These are phyloP conservation scores for Hydractinia symbiolongicarpus DNA, from an alignment of 30 jellyfish, hydroid and myxozoan species.

Conservation along the genomic window DNA sequence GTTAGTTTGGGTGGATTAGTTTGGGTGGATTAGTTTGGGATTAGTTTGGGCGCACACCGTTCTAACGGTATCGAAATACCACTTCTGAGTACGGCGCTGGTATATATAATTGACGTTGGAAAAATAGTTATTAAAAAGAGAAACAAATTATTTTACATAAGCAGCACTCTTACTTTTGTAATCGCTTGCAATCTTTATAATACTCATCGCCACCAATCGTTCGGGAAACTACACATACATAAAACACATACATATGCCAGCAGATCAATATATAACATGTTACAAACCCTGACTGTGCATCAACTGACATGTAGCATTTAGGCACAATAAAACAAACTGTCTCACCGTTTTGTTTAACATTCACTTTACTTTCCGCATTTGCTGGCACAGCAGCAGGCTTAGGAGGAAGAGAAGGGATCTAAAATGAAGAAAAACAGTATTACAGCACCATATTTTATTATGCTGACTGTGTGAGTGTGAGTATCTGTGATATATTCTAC, in stretches of 20 bases:
- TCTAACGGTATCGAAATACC: too few relatives aligned
- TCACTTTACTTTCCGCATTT: slow-evolving; percentile 60
- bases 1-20: too few relatives aligned
- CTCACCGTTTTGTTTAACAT: slow-evolving; percentile 42
- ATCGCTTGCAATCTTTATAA: slow-evolving; percentile 56
- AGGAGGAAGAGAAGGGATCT: slow-evolving; percentile 74
- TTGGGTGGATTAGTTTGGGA: too few relatives aligned
- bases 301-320: too few relatives aligned
- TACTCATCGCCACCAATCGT: slow-evolving; percentile 75
- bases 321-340: neutral
- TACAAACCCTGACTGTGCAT: too few relatives aligned
- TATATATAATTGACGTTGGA: too few relatives aligned
- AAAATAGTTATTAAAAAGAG: too few relatives aligned
- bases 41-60: too few relatives aligned
- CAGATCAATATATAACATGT: too few relatives aligned
- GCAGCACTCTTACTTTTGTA: slow-evolving; percentile 46
- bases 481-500: too few relatives aligned
- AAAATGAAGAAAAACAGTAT: neutral
- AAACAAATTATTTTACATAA: neutral
- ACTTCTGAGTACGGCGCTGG: too few relatives aligned
- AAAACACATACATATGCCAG: neutral
- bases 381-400: slow-evolving; percentile 58
- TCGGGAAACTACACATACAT: slow-evolving; percentile 23
- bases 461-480: neutral
- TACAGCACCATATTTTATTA: neutral